These are phyloP conservation scores for Amitus sp. DNA, from an alignment of 2,888 invertebrate genomes.

Conservation along the genomic window DNA sequence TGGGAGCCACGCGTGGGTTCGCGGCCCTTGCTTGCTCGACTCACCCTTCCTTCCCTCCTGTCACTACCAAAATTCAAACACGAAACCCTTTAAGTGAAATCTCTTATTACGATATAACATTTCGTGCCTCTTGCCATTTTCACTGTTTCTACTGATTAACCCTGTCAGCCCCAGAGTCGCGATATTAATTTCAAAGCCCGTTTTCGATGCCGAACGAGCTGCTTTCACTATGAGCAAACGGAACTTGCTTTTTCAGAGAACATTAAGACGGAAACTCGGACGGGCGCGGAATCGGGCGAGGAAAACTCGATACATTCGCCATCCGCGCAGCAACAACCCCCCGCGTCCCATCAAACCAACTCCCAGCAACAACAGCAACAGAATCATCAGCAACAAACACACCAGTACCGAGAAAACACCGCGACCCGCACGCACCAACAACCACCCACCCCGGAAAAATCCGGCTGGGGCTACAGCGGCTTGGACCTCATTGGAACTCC, in stretches of 20 bases:
- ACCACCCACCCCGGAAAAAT: constrained; percentile 65
- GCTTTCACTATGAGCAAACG: too few relatives aligned
- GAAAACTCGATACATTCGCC: constrained; percentile 61
- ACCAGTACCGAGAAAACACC: constrained; percentile 63
- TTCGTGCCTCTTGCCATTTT: constrained; percentile 48
- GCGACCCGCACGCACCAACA: constrained; percentile 62
- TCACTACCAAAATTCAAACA: constrained; percentile 66
- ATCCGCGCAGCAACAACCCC: constrained; percentile 35
- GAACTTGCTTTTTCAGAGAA: constrained; percentile 57
- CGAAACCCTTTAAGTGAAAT: constrained; percentile 66
- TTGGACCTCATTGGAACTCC: constrained; percentile 87
- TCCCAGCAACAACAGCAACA: constrained; percentile 55
- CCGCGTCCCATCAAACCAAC: background rate
- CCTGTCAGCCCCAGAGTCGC: constrained; percentile 65
- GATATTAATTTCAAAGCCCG: constrained; percentile 64
- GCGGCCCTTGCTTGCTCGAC: constrained; percentile 34
- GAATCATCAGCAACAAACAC: constrained; percentile 61
- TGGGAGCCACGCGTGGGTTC: constrained; percentile 31
- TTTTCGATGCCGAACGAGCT: background rate
- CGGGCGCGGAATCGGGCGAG: constrained; percentile 58
- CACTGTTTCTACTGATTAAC: constrained; percentile 59
- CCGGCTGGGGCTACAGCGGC: constrained; percentile 77
- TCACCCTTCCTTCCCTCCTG: constrained; percentile 56
- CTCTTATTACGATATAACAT: constrained; percentile 65
- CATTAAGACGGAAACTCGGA: constrained; percentile 57